A percentile compares a stretch with the other conserved stretches of the same genome.
Evolutionary conservation across 1,140 invertebrate genomes (phyloP).

Genomic region (Apis mellifera): Amel_HAv3.1 CM009931.2:17860501-17861000

Average conservation of each 20-base stretch:
- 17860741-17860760: constrained; percentile 63
- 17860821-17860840: constrained; percentile 49
- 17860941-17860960: constrained; percentile 66
- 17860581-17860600: constrained; percentile 32
- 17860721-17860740: not conserved
- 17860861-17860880: constrained; percentile 42
- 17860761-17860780: constrained; percentile 57
- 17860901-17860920: constrained; percentile 68
- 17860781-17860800: constrained; percentile 39
- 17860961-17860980: constrained; percentile 65
- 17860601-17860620: no score
- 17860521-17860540: not conserved
- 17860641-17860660: not conserved
- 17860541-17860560: constrained; percentile 24
- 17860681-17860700: constrained; percentile 12
- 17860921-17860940: constrained; percentile 67
- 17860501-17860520: not conserved
- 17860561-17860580: no score
- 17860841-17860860: constrained; percentile 53
- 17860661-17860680: constrained; percentile 52
- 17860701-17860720: not conserved
- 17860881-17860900: constrained; percentile 68
- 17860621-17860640: constrained; percentile 10
- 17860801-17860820: constrained; percentile 56
- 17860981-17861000: constrained; percentile 34